Evolutionary conservation across 2,797 vertebrate genomes (phyloP).

Genomic region (Sciurus carolinensis): DNA sequence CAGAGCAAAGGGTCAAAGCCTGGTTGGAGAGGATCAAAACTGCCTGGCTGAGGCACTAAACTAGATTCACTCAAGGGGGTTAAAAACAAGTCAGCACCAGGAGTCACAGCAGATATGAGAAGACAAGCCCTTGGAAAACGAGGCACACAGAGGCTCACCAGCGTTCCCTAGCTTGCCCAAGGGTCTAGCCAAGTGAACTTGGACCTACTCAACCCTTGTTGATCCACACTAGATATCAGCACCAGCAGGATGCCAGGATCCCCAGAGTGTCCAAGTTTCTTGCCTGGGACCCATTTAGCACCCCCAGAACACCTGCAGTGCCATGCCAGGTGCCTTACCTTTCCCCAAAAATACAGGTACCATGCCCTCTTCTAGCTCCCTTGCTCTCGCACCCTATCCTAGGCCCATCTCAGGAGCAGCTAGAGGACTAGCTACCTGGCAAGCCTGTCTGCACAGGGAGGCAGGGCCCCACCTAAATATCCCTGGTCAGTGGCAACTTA

Average conservation of each 20-base stretch:
- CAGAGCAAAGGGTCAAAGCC: not conserved
- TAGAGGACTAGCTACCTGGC: not conserved
- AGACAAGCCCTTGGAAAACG: not conserved
- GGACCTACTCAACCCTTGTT: not conserved
- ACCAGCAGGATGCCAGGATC: not conserved
- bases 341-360: not conserved
- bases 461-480: not conserved
- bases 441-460: not conserved
- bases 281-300: not conserved
- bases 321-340: not conserved
- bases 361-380: not conserved
- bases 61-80: not conserved
- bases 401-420: not conserved
- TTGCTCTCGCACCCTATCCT: not conserved
- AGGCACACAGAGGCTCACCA: not conserved
- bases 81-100: not conserved
- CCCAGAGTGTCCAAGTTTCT: not conserved
- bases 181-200: not conserved
- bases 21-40: constrained; percentile 9
- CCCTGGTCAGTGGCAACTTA: not conserved
- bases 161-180: not conserved
- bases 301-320: not conserved
- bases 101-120: not conserved
- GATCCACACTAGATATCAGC: not conserved
- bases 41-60: not conserved